Base-by-base conservation (phyloP, 2,797 vertebrate species). In the Anas georgica region DNA sequence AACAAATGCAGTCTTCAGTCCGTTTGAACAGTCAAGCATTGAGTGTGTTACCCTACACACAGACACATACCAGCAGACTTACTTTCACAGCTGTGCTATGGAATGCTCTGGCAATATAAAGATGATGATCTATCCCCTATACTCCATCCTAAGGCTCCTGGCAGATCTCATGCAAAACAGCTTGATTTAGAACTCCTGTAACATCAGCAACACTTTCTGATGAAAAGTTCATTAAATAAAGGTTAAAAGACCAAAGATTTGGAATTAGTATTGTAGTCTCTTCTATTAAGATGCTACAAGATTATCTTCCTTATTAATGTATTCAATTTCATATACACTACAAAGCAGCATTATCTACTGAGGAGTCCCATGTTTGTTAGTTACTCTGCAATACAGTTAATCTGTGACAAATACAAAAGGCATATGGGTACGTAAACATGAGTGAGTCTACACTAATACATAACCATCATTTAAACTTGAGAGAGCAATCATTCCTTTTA, bases 131-230 rank as follows among this genome's bases (percentile, higher is more conserved):
- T 23, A 5, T 43, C 15, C 17, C 25, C 48, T 28, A 18, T 20
- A 12, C 33, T 28, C 26, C 74, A 68, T 17, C 9, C 55, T 33
- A 9, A 3, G 13, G 55, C 6, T 90, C 50, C 23, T 33, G 10
- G 13, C 1, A 41, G 4, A 33, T 31, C 12, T 69, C 4, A 2
- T 1, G 1, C 25, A 56, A 9, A 52, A 37, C 16, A 56, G 31
- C 6, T 9, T 6, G 11, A 12, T 8, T 41, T 13, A 56, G 23
- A 81, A 74, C 22, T 63, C 46, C 31, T 43, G 55, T 46, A 80
- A 59, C n/a, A 46, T 23, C 29, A 22, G 4, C 14, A 46, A 82
- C 3, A 6, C 11, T 33, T 28, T 41, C 23, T 29, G 22, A 8
- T 10, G 13, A 50, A 10, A 46, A 81, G 18, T 15, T 81, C 31